phyloP scores from a whole-genome alignment of 2,888 invertebrate genomes.

The Masnerella sp. region DNA sequence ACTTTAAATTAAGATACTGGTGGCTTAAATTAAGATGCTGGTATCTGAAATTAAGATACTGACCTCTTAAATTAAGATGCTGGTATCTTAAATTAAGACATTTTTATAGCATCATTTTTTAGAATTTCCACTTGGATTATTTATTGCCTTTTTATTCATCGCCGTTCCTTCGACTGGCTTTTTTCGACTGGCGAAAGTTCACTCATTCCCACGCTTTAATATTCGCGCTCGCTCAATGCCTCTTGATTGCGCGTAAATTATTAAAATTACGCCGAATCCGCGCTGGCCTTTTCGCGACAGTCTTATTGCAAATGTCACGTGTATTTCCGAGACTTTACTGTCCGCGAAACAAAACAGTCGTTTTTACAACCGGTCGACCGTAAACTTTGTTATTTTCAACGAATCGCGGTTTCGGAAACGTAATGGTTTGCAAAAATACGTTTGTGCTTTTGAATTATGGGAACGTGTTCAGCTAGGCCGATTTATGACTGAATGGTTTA shows the following conservation, averaged over 20 bases:
- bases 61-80: no score
- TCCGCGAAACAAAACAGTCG: neutral
- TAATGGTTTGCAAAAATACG: neutral
- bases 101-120: no score
- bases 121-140: slow-evolving; percentile 16
- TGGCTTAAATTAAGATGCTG: no score
- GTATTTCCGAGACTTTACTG: slow-evolving; percentile 6
- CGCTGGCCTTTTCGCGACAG: neutral
- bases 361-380: neutral
- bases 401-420: no score
- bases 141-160: slow-evolving; percentile 24
- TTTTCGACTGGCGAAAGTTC: slow-evolving; percentile 12
- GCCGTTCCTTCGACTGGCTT: slow-evolving; percentile 5
- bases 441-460: slow-evolving; percentile 7
- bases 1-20: no score
- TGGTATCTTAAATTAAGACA: no score
- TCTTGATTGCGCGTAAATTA: slow-evolving; percentile 19
- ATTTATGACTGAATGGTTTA: no score
- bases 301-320: slow-evolving; percentile 8
- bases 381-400: slow-evolving; percentile 14
- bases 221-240: neutral
- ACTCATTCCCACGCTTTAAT: slow-evolving; percentile 11
- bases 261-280: slow-evolving; percentile 3
- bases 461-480: no score
- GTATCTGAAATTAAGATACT: no score